Conservation (phyloP, 2,888 invertebrate species). For the Sipha maydis region DNA sequence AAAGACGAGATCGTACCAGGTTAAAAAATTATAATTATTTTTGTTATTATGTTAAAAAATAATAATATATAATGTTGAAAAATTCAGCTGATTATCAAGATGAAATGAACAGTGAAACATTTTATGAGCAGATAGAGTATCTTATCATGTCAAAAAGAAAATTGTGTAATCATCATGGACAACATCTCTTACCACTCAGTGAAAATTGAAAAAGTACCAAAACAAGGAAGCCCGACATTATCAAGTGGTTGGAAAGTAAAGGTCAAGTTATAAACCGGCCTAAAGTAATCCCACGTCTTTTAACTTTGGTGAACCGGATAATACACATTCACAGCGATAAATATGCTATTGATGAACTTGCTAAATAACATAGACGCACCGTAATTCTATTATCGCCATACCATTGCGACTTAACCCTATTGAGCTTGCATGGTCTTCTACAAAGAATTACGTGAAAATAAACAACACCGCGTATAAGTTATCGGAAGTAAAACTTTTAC, state of each 20-base stretch:
- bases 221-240: background rate
- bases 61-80: too few relatives aligned
- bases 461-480: constrained; percentile 26
- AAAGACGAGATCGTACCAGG: constrained; percentile 64
- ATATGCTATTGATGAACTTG: background rate
- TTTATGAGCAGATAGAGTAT: constrained; percentile 22
- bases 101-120: constrained; percentile 63
- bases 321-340: background rate
- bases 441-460: constrained; percentile 19
- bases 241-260: background rate
- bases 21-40: too few relatives aligned
- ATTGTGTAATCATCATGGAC: constrained; percentile 56
- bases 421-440: constrained; percentile 1
- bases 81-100: constrained; percentile 63
- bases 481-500: background rate
- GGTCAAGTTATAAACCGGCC: background rate
- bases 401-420: constrained; percentile 44
- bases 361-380: background rate
- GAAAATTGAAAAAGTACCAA: background rate
- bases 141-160: constrained; percentile 9
- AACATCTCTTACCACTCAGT: constrained; percentile 39
- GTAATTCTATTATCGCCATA: background rate
- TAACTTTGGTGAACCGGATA: background rate
- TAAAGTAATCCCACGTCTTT: background rate
- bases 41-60: too few relatives aligned